Conservation (phyloP, 2,113 vertebrate species). For the Rattus norvegicus region DNA sequence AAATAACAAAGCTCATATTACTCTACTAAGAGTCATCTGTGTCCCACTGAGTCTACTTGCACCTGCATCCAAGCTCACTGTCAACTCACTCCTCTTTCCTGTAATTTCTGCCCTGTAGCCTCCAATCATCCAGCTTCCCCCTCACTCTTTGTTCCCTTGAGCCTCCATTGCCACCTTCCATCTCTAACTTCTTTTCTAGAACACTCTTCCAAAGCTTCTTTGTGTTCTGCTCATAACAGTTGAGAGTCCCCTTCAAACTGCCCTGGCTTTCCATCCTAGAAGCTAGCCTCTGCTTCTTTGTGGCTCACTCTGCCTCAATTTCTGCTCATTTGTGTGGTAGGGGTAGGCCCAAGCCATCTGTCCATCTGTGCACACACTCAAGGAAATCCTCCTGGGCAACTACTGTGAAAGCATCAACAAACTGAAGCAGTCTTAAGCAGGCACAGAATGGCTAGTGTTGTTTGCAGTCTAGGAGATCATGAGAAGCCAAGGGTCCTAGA, state of each 20-base stretch:
- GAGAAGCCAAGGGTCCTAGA: background rate
- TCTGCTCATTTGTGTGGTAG: background rate
- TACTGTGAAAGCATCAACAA: background rate
- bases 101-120: background rate
- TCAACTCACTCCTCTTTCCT: background rate
- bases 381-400: background rate
- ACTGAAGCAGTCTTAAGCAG: background rate
- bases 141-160: background rate
- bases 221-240: background rate
- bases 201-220: background rate
- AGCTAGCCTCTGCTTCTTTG: background rate
- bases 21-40: background rate
- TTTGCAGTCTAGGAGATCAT: background rate
- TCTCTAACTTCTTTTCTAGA: background rate
- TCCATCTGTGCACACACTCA: background rate
- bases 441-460: background rate
- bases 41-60: background rate
- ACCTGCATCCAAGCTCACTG: background rate
- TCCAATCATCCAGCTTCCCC: background rate
- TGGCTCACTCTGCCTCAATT: background rate
- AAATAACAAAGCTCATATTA: background rate
- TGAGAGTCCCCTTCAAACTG: background rate
- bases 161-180: background rate
- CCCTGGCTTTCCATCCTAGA: background rate
- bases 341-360: background rate